A percentile compares a stretch with the other conserved stretches of the same genome.
Evolutionary conservation across 1,140 invertebrate species (phyloP).

Genomic region (Pogonognathellus flavescens): DNA sequence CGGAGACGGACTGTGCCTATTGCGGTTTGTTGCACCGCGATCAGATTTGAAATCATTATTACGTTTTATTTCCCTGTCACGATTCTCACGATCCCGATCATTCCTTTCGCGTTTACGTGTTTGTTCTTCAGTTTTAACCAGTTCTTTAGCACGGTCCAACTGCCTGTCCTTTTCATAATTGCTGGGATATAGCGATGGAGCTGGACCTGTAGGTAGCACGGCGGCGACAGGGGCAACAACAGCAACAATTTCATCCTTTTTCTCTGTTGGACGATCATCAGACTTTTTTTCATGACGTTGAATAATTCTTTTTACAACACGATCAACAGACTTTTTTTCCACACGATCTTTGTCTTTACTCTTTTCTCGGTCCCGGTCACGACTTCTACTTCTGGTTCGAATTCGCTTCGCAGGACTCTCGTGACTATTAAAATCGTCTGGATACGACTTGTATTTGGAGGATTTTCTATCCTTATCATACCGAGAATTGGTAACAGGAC

Average conservation of each 20-base stretch:
- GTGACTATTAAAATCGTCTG: slow-evolving; percentile 68
- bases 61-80: slow-evolving; percentile 32
- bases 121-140: slow-evolving; percentile 67
- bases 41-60: slow-evolving; percentile 60
- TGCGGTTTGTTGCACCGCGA: slow-evolving; percentile 67
- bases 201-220: not conserved
- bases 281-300: slow-evolving; percentile 55
- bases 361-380: slow-evolving; percentile 70
- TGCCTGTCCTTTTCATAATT: slow-evolving; percentile 18
- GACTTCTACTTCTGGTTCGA: slow-evolving; percentile 71
- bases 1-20: slow-evolving; percentile 58
- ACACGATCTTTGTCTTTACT: slow-evolving; percentile 68
- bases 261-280: not conserved
- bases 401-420: slow-evolving; percentile 67
- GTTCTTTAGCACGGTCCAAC: not conserved
- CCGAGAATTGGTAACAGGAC: slow-evolving; percentile 52
- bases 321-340: slow-evolving; percentile 57
- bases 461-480: slow-evolving; percentile 34
- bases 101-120: slow-evolving; percentile 68
- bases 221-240: not conserved
- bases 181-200: slow-evolving; percentile 9
- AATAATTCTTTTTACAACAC: too few relatives aligned
- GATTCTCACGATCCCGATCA: slow-evolving; percentile 51
- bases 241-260: not conserved
- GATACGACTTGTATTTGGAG: not conserved